A percentile compares a stretch with the other conserved stretches of the same genome.
Evolutionary conservation across 2,888 invertebrate species (phyloP).

Genomic region (Cryptus viduatorius): DNA sequence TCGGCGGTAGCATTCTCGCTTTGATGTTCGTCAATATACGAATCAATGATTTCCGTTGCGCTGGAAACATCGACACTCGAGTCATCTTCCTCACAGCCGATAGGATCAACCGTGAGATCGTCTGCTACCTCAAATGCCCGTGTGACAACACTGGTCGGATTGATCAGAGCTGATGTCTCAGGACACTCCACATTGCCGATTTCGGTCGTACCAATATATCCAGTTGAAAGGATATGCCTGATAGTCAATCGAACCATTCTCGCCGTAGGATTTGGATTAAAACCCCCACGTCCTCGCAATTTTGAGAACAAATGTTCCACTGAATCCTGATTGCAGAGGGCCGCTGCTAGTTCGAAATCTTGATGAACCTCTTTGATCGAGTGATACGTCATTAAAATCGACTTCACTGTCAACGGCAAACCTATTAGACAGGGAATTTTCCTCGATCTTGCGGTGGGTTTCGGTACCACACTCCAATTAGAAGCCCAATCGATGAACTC

Average conservation of each 20-base stretch:
- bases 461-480: slow-evolving; percentile 55
- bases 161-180: slow-evolving; percentile 20
- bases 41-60: too few species aligned
- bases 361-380: background rate
- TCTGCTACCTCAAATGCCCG: background rate
- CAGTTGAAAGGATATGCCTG: slow-evolving; percentile 39
- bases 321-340: slow-evolving; percentile 51
- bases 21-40: too few species aligned
- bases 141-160: slow-evolving; percentile 1
- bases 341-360: slow-evolving; percentile 49
- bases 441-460: slow-evolving; percentile 17
- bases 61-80: too few species aligned
- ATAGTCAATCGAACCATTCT: slow-evolving; percentile 39
- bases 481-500: background rate
- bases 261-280: slow-evolving; percentile 47
- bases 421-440: slow-evolving; percentile 61
- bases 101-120: too few species aligned
- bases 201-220: slow-evolving; percentile 7
- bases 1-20: too few species aligned
- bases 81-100: too few species aligned
- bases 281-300: slow-evolving; percentile 28
- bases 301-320: slow-evolving; percentile 55
- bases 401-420: slow-evolving; percentile 51
- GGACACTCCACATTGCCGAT: slow-evolving; percentile 32
- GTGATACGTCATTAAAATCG: slow-evolving; percentile 49